Evolutionary conservation across 2,888 invertebrate genomes (phyloP), one percentile per base, ranked within the genome.

Genomic region (Nudaria mundana): DNA sequence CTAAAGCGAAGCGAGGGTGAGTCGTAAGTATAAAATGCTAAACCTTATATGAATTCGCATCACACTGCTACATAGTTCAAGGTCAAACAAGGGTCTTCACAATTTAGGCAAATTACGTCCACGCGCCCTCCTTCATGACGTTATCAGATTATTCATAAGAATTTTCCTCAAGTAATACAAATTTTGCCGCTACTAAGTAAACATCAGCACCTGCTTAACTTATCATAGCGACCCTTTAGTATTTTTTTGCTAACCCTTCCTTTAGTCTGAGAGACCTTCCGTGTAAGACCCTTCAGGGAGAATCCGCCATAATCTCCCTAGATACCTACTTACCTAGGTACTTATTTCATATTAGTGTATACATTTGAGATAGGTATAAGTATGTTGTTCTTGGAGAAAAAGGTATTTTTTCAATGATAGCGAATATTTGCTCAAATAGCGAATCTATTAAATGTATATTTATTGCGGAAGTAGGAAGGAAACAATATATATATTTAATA

Each of bases 141-240:
- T 34, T 56, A 55, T 56, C 42, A 55, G 53, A 55, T 55, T 56
- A 56, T 55, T 46, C 53, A 37, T 29, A 37, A 18, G 47, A 56
- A 44, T 50, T 50, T 56, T 42, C 40, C 40, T 30, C 39, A 13
- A n/a, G 47, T 22, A 25, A 38, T 7, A 47, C 38, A 31, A 56
- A 47, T 55, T 53, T 50, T 41, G 37, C 40, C 24, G 41, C 33
- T 31, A 49, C 53, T 56, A 53, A 42, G 44, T 50, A 55, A 53
- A 55, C 55, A 38, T 13, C 23, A 23, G 12, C 42, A 55, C 57
- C 55, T 56, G 53, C 30, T 44, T 50, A 56, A 47, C 44, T 52
- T 55, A 56, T 48, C 33, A 38, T 29, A 22, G 41, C 30, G 57
- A 52, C 53, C 60, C 40, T 46, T 45, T 23, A 32, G 24, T 37